Conservation (phyloP, 2,113 vertebrate genomes). For the Atractosteus spatula region DNA sequence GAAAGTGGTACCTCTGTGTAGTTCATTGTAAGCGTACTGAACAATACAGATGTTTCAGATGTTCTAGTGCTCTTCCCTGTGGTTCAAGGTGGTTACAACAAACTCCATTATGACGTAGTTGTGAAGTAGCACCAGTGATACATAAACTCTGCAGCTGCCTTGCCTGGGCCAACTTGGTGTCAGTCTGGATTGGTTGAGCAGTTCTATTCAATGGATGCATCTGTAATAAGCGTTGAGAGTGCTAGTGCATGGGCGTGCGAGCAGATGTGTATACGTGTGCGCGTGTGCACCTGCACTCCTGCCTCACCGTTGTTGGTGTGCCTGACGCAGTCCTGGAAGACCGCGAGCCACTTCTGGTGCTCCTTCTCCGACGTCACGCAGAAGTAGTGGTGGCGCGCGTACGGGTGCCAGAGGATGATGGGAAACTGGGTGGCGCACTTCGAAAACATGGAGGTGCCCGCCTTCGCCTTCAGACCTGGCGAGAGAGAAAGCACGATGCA, state of each 20-base stretch:
- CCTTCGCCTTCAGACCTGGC: constrained; percentile 72
- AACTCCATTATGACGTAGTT: too few relatives aligned
- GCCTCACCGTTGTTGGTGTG: constrained; percentile 87
- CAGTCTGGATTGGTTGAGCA: too few relatives aligned
- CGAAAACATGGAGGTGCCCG: constrained; percentile 65
- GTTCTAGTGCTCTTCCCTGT: too few relatives aligned
- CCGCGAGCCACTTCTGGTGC: constrained; percentile 86
- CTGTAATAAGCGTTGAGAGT: neutral
- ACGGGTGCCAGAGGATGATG: constrained; percentile 91
- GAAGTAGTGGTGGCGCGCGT: constrained; percentile 84
- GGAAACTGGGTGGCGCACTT: constrained; percentile 81
- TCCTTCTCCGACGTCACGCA: constrained; percentile 88
- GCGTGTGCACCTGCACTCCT: rapidly evolving
- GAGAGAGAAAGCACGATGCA: neutral
- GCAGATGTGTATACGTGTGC: neutral
- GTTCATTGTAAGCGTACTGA: too few relatives aligned
- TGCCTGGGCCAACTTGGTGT: too few relatives aligned
- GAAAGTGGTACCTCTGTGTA: too few relatives aligned
- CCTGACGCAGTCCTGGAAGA: constrained; percentile 88
- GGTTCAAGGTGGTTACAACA: too few relatives aligned
- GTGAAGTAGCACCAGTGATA: too few relatives aligned
- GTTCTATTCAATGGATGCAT: too few relatives aligned
- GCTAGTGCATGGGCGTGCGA: neutral
- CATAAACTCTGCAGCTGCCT: too few relatives aligned
- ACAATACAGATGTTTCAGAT: too few relatives aligned